Base-by-base conservation (phyloP, 2,113 vertebrate species). In the Gasterosteus aculeatus region DNA sequence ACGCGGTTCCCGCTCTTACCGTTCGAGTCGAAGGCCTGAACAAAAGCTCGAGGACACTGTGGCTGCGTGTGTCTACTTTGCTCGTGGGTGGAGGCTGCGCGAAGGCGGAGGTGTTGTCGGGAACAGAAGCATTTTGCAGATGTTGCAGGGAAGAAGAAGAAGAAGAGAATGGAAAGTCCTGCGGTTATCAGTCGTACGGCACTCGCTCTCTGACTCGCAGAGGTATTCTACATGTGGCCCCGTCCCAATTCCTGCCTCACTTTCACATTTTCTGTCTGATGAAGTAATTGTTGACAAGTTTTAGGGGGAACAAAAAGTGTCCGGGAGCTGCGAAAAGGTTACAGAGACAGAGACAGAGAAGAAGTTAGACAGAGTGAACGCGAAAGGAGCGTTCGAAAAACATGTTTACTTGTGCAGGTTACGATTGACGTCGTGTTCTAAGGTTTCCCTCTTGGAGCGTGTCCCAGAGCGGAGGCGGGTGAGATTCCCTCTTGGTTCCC, bases 371-470 rank as follows among this genome's bases (percentile, higher is more conserved):
- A 70, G 66, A 61, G 69, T 70, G 63, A 65, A 61, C 64, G 33
- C 69, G 63, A 22, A 67, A 64, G 65, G 76, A 78, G 80, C 93
- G 91, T 92, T 93, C 94, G 93, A 94, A 96, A 96, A 97, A 96
- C 94, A 95, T 96, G 96, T 97, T 97, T 96, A 96, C 94, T 92
- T 85, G 92, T 91, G 91, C 92, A 94, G 87, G 71, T 59, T 73
- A 69, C 75, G 94, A 91, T 93, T 96, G 95, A 95, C 93, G 91
- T 95, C 93, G 93, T 87, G 93, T 92, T 96, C 93, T 96, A 94
- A 96, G 95, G 95, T 96, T 96, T 96, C 95, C 95, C 95, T 95
- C 84, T 95, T 95, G 95, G 96, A 96, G 88, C 72, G 82, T 79
- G 77, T 95, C 95, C 95, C 95, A 93, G 94, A 90, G 92, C 74